A percentile compares a stretch with the other conserved stretches of the same genome.
phyloP scores from a whole-genome alignment of 1,140 invertebrate species.

The Micrasema longulum region DNA sequence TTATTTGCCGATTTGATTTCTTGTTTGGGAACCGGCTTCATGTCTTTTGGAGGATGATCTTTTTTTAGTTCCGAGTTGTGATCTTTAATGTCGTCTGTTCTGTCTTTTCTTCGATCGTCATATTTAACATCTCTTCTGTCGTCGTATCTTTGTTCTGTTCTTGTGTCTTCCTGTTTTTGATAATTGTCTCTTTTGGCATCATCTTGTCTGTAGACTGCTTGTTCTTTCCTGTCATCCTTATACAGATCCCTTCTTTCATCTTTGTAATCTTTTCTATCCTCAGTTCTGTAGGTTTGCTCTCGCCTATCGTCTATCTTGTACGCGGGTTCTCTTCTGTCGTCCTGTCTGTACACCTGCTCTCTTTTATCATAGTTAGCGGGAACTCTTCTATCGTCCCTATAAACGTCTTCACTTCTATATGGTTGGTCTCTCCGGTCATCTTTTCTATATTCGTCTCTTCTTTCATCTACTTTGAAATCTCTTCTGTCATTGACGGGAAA shows the following conservation, averaged over 20 bases:
- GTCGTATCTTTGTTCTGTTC: not conserved
- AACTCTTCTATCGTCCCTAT: slow-evolving; percentile 22
- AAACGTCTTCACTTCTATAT: no score
- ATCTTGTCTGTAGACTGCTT: slow-evolving; percentile 5
- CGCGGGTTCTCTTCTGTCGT: slow-evolving; percentile 8
- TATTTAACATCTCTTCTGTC: no score
- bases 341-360: not conserved
- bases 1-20: slow-evolving; percentile 13
- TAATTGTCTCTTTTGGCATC: slow-evolving; percentile 19
- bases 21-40: slow-evolving; percentile 6
- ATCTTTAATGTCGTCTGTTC: no score
- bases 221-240: slow-evolving; percentile 10
- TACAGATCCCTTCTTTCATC: slow-evolving; percentile 1
- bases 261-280: slow-evolving; percentile 7
- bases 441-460: slow-evolving; percentile 22
- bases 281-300: slow-evolving; percentile 5
- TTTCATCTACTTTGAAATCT: slow-evolving; percentile 13
- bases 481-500: slow-evolving; percentile 12
- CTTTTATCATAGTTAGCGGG: slow-evolving; percentile 8
- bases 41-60: slow-evolving; percentile 1
- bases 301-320: slow-evolving; percentile 3
- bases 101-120: no score
- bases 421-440: slow-evolving; percentile 21
- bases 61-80: not conserved
- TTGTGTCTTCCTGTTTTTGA: slow-evolving; percentile 4